phyloP scores from a whole-genome alignment of 2,797 vertebrate species.

The Champsocephalus esox region DNA sequence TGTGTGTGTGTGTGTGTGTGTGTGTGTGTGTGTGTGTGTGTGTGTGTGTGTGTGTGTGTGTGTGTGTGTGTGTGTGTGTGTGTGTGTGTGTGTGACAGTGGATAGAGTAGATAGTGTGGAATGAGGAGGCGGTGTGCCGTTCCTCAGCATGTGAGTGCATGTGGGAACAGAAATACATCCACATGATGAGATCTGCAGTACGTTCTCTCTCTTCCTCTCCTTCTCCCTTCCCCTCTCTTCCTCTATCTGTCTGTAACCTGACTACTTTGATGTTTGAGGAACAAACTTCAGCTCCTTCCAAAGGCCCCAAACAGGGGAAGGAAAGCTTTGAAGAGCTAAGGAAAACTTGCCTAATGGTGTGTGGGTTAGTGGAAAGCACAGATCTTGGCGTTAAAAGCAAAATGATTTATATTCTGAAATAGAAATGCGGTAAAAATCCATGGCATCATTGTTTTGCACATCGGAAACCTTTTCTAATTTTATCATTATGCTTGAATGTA shows the following conservation, averaged over 20 bases:
- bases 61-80: constrained; percentile 6
- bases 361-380: constrained; percentile 64
- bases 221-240: constrained; percentile 24
- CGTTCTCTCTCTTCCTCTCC: constrained; percentile 17
- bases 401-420: constrained; percentile 49
- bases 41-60: neutral
- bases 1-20: neutral
- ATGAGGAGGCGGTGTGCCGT: constrained; percentile 57
- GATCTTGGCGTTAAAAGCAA: constrained; percentile 47
- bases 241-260: constrained; percentile 61
- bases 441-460: constrained; percentile 15
- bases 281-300: constrained; percentile 48
- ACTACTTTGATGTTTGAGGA: constrained; percentile 71
- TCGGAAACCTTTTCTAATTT: neutral
- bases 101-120: constrained; percentile 53
- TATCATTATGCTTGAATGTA: constrained; percentile 12
- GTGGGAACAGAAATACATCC: constrained; percentile 58
- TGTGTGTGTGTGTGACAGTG: constrained; percentile 11
- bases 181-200: constrained; percentile 50
- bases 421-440: constrained; percentile 39
- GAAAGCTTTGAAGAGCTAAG: constrained; percentile 68
- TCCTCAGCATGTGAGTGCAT: constrained; percentile 52
- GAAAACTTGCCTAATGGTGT: constrained; percentile 74
- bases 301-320: constrained; percentile 63
- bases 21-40: neutral